phyloP scores from a whole-genome alignment of 2,888 invertebrate species.

The Vandiemenella viatica region DNA sequence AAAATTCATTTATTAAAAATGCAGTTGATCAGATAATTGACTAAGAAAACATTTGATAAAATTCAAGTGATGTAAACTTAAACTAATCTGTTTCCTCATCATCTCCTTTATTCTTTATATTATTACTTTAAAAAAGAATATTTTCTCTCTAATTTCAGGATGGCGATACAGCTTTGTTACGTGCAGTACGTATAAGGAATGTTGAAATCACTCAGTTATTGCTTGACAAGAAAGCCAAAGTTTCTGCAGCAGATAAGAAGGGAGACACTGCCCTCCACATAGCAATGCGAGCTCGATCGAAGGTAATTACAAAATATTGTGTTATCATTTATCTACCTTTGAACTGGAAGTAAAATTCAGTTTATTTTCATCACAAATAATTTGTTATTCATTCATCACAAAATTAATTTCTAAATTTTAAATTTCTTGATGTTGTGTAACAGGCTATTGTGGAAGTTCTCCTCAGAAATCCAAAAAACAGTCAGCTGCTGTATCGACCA shows the following conservation, averaged over 20 bases:
- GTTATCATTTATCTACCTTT: neutral
- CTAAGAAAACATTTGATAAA: too few relatives aligned
- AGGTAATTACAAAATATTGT: conserved; percentile 34
- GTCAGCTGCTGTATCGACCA: conserved; percentile 83
- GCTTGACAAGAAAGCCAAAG: conserved; percentile 83
- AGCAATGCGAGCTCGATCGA: conserved; percentile 86
- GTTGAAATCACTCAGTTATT: conserved; percentile 81
- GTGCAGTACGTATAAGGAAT: conserved; percentile 82
- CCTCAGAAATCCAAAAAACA: conserved; percentile 88
- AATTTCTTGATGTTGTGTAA: conserved; percentile 4
- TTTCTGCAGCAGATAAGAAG: conserved; percentile 74
- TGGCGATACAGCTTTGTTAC: conserved; percentile 83
- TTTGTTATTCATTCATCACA: neutral
- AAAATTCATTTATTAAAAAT: neutral
- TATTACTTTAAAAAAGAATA: too few relatives aligned
- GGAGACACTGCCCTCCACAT: conserved; percentile 94
- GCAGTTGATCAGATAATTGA: too few relatives aligned
- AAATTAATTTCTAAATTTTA: neutral
- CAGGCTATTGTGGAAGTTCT: conserved; percentile 75
- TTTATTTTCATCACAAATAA: too few relatives aligned
- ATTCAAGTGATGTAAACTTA: too few relatives aligned
- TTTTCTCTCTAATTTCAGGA: conserved; percentile 41
- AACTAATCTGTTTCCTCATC: too few relatives aligned
- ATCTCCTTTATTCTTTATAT: too few relatives aligned
- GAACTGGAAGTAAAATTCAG: too few relatives aligned